A percentile compares a stretch with the other conserved stretches of the same genome.
These are phyloP conservation scores for Hirundo rustica DNA, from an alignment of 2,797 vertebrate genomes.

Conservation along the genomic window DNA sequence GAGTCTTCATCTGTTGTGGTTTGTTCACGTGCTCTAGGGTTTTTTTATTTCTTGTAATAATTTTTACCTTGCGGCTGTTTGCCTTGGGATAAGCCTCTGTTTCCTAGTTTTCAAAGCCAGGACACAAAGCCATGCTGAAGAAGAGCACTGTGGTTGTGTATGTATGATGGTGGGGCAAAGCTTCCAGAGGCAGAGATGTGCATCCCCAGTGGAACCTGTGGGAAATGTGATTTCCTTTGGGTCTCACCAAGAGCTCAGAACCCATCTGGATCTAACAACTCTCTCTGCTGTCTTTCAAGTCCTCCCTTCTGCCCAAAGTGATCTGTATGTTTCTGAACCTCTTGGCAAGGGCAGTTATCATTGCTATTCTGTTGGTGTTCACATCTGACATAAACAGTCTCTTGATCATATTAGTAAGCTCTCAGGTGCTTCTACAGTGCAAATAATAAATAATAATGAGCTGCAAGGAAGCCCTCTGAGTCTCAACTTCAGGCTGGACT, in stretches of 20 bases:
- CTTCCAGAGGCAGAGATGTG: background rate
- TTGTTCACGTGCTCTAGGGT: background rate
- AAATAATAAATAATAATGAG: constrained; percentile 64
- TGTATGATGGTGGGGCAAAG: background rate
- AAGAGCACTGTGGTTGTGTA: background rate
- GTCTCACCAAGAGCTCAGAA: background rate
- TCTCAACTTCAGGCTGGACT: background rate
- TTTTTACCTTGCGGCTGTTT: background rate
- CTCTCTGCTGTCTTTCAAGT: background rate
- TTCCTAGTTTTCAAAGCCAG: background rate
- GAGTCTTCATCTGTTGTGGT: background rate
- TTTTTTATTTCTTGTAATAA: background rate
- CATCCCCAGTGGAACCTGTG: background rate
- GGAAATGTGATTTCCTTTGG: background rate
- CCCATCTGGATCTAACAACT: background rate
- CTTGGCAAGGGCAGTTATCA: constrained; percentile 26
- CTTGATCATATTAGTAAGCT: constrained; percentile 45
- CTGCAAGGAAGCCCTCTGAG: background rate
- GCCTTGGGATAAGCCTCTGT: background rate
- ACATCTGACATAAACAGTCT: constrained; percentile 29
- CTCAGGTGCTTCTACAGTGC: constrained; percentile 14
- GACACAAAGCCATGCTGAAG: background rate
- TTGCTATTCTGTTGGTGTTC: constrained; percentile 43
- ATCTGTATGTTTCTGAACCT: background rate
- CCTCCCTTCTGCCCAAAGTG: background rate